Base-by-base conservation (phyloP, 2,113 vertebrate species). In the Pseudorhombus dupliciocellatus region DNA sequence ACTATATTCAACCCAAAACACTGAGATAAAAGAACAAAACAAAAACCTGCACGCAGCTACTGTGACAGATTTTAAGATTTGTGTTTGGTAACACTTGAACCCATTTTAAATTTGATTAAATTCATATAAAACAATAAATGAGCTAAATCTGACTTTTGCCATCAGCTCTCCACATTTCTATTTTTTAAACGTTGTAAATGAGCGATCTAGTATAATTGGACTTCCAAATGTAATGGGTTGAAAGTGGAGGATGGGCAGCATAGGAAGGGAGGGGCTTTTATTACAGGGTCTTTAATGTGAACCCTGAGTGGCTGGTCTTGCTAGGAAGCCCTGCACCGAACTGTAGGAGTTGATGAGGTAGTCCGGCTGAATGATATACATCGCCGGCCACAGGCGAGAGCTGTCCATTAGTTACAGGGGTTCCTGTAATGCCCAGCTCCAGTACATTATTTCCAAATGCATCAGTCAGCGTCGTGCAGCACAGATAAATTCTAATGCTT, bases 391-490 rank as follows among this genome's bases (percentile, higher is more conserved):
- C 90, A 90, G 95, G 95, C 94, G 89, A 95, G 94, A 93, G 94
- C 94, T 95, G 91, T 95, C 95, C 95, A 96, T 98, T 97, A 97
- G 93, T 96, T 93, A 93, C 93, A 91, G 92, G 93, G 77, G 93
- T 78, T 93, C 93, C 89, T 84, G 95, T 96, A 96, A 96, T 95
- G 94, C 94, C 94, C 93, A 93, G 93, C 93, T 93, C 83, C 86
- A 98, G 95, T 97, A 94, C 95, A 97, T 98, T 98, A 98, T 96
- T 97, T 96, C 95, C 94, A 93, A 95, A 97, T 97, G 96, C 94
- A 97, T 97, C 96, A 97, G 95, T 95, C 94, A 96, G 93, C 93
- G 91, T 94, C 89, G 91, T 93, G 91, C 84, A 85, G 92, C 92
- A 94, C 93, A 21, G 88, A 95, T 95, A 95, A 95, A 97, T 97